Evolutionary conservation across 2,888 invertebrate genomes (phyloP).

Genomic region (Chymomyza procnemis): DNA sequence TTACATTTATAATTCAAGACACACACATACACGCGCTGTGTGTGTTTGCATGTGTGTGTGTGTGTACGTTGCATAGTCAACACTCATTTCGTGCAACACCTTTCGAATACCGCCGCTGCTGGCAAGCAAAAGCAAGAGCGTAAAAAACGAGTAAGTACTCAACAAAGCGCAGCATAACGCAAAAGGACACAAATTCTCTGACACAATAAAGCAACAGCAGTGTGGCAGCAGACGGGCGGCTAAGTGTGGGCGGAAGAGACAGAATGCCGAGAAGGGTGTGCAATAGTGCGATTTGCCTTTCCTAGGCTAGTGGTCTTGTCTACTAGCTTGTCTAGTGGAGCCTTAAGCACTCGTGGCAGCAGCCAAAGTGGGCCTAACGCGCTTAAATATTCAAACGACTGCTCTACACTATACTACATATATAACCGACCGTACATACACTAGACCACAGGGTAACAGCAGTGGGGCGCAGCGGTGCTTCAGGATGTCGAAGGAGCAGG

Average conservation of each 20-base stretch:
- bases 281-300: too few species aligned
- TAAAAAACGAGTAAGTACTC: constrained; percentile 2
- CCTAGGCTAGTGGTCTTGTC: not conserved
- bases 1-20: constrained; percentile 53
- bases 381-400: constrained; percentile 31
- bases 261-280: not conserved
- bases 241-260: not conserved
- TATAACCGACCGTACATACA: not conserved
- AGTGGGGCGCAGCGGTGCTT: not conserved
- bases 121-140: not conserved
- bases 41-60: constrained; percentile 1
- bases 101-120: constrained; percentile 9
- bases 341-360: constrained; percentile 21
- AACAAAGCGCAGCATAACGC: constrained; percentile 10
- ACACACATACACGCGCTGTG: constrained; percentile 16
- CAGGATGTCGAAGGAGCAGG: too few species aligned
- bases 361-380: constrained; percentile 26
- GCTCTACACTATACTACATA: not conserved
- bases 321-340: constrained; percentile 9
- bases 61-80: not conserved
- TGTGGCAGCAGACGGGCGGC: not conserved
- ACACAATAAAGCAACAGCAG: constrained; percentile 6
- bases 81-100: constrained; percentile 17
- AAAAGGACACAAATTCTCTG: constrained; percentile 16
- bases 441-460: constrained; percentile 16